Percentiles rank a stretch among this genome's conserved stretches.
phyloP scores from a whole-genome alignment of 2,888 invertebrate species.

The Acanthopleura granulata region DNA sequence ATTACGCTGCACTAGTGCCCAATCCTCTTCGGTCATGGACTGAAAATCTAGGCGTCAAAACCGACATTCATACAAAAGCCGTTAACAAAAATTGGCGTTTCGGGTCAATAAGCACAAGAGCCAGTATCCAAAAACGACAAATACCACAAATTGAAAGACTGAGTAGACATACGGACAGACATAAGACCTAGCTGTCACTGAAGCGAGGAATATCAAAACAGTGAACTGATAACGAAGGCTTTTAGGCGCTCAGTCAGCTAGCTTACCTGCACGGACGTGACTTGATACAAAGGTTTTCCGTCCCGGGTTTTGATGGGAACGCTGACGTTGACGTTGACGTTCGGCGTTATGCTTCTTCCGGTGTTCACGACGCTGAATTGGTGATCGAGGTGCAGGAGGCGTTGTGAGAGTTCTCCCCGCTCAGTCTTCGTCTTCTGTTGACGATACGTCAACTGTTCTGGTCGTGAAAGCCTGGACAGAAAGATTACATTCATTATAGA shows the following conservation, averaged over 20 bases:
- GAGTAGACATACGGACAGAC: no score
- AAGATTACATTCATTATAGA: background rate
- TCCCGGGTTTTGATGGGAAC: background rate
- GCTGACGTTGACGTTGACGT: background rate
- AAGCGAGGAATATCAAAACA: no score
- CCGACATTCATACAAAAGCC: no score
- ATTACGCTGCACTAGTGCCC: no score
- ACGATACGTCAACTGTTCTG: conserved; percentile 10
- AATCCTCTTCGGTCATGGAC: no score
- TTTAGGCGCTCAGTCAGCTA: background rate
- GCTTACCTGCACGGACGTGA: background rate
- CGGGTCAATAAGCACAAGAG: no score
- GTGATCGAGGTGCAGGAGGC: background rate
- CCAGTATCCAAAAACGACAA: no score
- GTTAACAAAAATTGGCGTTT: no score
- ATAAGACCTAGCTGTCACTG: no score
- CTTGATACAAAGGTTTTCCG: background rate
- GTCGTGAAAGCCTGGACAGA: background rate
- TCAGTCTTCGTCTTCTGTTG: conserved; percentile 5
- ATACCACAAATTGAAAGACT: no score
- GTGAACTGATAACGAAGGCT: background rate
- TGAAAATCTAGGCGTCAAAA: no score
- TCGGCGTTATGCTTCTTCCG: background rate
- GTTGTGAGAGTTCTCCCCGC: background rate
- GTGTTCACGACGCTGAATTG: background rate